A percentile compares a stretch with the other conserved stretches of the same genome.
Evolutionary conservation across 2,113 vertebrate genomes (phyloP).

Genomic region (Cephalopholis sonnerati): DNA sequence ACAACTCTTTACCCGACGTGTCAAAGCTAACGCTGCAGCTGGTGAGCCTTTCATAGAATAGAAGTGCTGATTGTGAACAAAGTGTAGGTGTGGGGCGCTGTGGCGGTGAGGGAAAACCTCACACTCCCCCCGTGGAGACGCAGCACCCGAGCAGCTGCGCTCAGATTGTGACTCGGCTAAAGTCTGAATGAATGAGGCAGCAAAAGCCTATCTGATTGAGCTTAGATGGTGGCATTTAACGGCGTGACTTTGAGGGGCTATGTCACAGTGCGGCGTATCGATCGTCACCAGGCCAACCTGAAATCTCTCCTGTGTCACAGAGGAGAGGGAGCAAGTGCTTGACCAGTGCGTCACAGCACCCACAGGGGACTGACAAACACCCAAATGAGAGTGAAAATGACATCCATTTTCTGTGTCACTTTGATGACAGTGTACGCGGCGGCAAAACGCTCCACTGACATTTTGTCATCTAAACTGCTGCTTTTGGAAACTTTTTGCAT

Average conservation of each 20-base stretch:
- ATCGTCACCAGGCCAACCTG: conserved; percentile 36
- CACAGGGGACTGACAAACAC: conserved; percentile 50
- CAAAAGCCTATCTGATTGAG: conserved; percentile 37
- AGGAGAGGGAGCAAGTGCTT: conserved; percentile 32
- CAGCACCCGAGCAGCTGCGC: not conserved
- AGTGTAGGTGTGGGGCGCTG: conserved; percentile 34
- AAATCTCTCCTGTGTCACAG: conserved; percentile 40
- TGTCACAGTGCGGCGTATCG: conserved; percentile 36
- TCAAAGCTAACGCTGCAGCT: conserved; percentile 50
- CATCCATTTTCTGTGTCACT: conserved; percentile 51
- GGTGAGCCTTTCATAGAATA: conserved; percentile 38
- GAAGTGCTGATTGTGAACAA: conserved; percentile 53
- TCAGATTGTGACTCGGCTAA: conserved; percentile 34
- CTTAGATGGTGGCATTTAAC: conserved; percentile 36
- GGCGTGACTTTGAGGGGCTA: conserved; percentile 45
- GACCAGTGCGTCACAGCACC: conserved; percentile 36
- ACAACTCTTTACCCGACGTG: conserved; percentile 55
- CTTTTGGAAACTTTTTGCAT: conserved; percentile 7
- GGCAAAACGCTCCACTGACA: conserved; percentile 37
- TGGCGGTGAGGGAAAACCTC: conserved; percentile 24
- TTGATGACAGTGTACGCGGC: conserved; percentile 34
- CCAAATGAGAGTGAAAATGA: conserved; percentile 59
- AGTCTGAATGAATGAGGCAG: conserved; percentile 49
- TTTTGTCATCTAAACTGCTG: conserved; percentile 36
- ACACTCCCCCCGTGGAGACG: conserved; percentile 12